Conservation (phyloP, 2,888 invertebrate genomes). For the Liopterus haemorrhoidalis region DNA sequence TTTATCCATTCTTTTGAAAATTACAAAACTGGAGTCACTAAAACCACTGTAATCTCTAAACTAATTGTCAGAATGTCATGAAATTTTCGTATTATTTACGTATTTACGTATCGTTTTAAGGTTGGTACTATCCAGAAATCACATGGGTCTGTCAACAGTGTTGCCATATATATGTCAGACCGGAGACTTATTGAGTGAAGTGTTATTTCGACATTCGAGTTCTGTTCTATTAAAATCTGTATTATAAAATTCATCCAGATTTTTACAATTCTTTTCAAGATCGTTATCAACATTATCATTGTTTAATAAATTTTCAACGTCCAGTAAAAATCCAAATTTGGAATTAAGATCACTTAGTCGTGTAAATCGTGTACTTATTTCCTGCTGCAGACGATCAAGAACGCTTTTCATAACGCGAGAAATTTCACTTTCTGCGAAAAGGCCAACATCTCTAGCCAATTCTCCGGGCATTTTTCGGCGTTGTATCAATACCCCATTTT, state of each 20-base stretch:
- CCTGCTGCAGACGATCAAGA: conserved; percentile 17
- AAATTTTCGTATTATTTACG: too few relatives aligned
- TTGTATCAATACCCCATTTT: conserved; percentile 1
- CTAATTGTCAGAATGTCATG: too few relatives aligned
- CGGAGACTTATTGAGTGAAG: too few relatives aligned
- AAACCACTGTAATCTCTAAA: too few relatives aligned
- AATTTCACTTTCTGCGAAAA: conserved; percentile 20
- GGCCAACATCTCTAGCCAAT: conserved; percentile 18
- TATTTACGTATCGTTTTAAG: too few relatives aligned
- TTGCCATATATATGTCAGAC: too few relatives aligned
- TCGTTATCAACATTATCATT: conserved; percentile 2
- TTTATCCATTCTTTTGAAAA: too few relatives aligned
- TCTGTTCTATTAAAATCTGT: conserved; percentile 11
- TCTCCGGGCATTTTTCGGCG: conserved; percentile 23
- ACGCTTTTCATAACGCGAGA: conserved; percentile 20
- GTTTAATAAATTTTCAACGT: conserved; percentile 16
- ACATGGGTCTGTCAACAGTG: too few relatives aligned
- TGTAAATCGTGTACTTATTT: conserved; percentile 20
- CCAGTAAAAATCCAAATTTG: conserved; percentile 23
- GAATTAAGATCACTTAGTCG: conserved; percentile 18
- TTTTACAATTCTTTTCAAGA: conserved; percentile 3
- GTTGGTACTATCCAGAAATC: too few relatives aligned
- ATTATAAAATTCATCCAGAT: conserved; percentile 16
- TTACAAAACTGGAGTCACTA: too few relatives aligned
- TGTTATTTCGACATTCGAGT: conserved; percentile 18